Evolutionary conservation across 2,888 invertebrate species (phyloP), one percentile per base, ranked within the genome.

Genomic region (Melanotus villosus): DNA sequence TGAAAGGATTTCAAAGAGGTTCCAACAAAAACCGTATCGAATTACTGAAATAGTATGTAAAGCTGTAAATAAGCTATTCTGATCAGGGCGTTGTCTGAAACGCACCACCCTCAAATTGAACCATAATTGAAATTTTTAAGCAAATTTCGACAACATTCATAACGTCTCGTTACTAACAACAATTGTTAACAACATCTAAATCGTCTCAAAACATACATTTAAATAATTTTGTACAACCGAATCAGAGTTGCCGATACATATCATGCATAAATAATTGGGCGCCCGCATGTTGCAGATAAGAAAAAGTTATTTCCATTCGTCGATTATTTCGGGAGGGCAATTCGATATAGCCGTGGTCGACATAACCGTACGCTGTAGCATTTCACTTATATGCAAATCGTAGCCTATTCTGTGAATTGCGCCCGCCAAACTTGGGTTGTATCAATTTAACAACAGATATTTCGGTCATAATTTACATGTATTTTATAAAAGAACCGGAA

Each of bases 221-320:
- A 26, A 26, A 26, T 26, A 58, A 50, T 58, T 58, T 36, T 50
- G 36, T 34, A 59, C 50, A 58, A 52, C 58, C 50, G 50, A 26
- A 65, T 54, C 50, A 52, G 52, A 52, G 52, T 56, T 67, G 34
- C 38, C 26, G 62, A 56, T 62, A 68, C 56, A 50, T 62, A 68
- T 63, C 63, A 63, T 58, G 50, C 58, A 68, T 64, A 64, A 64
- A 69, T 69, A 69, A 69, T 69, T 64, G 69, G 36, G 32, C 58
- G 59, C 65, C 65, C 65, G 69, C 69, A 65, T 69, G 64, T 69
- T 59, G 65, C 38, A 54, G 69, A 69, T 69, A 69, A 69, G 69
- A 65, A 58, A 43, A 68, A 64, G 68, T 68, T 68, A 68, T 69
- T 69, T 65, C 59, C 65, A 65, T 65, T 65, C 56, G 57, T 63